Base-by-base conservation (phyloP, 2,888 invertebrate species). In the Limenitis camilla region DNA sequence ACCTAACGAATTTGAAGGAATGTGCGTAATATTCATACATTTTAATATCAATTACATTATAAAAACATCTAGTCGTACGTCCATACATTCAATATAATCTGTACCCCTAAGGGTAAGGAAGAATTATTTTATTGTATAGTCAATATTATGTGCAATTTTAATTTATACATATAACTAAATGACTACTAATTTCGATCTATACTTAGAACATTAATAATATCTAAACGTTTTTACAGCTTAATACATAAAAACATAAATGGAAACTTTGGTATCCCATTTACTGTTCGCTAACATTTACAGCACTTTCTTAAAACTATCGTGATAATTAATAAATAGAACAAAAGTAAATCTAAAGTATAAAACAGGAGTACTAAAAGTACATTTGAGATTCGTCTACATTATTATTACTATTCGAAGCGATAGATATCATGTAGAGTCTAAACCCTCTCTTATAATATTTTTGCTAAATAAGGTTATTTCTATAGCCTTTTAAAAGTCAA, bases 371-470 rank as follows among this genome's bases (percentile, higher is more conserved):
- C 67, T 66, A 62, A 65, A 61, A 58, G 61, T 68, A 70, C 63
- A 63, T 64, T 69, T 80, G 84, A 84, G 84, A 84, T 84, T 84
- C 84, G 64, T 72, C 75, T 72, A 68, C 62, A 68, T 63, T 47
- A 49, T 39, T 68, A 66, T 70, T 62, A 64, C 66, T 64, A 74
- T 70, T 69, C 68, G 52, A 73, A 72, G 72, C 61, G 49, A 56
- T 57, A 40, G 48, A 55, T 60, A 52, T 55, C 19, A 42, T 40
- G 40, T 49, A 41, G 10, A 49, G 41, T 41, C 35, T 52, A 49
- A 33, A 39, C 9, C 5, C 54, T 46, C 54, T 29, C 11, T 43
- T 45, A 29, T 49, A 45, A 33, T 7, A 30, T 50, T 50, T 43
- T 10, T 28, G 41, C 31, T 49, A 45, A 6, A 47, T 40, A 41